Percentiles rank a stretch among this genome's conserved stretches.
phyloP scores from a whole-genome alignment of 1,140 invertebrate species.

The Penaeus japonicus region DNA sequence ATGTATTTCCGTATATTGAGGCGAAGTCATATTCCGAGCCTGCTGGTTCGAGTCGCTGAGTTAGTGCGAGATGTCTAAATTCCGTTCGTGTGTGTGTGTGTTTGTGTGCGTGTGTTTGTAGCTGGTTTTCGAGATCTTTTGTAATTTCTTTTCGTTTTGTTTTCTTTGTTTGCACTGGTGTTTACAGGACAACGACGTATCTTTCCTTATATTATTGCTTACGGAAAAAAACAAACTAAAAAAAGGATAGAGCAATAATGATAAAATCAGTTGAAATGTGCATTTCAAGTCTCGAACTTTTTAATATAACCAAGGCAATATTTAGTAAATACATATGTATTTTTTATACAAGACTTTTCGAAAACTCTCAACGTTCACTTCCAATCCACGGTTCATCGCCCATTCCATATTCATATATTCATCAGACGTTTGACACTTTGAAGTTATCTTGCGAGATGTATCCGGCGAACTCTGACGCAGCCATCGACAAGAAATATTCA shows the following conservation, averaged over 20 bases:
- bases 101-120: neutral
- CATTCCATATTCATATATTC: constrained; percentile 27
- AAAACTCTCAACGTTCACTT: no score
- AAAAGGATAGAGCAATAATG: no score
- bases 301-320: no score
- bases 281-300: no score
- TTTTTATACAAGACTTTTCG: no score
- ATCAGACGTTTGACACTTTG: constrained; percentile 4
- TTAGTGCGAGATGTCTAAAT: neutral
- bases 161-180: neutral
- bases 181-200: no score
- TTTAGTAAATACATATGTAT: no score
- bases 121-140: neutral
- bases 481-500: constrained; percentile 33
- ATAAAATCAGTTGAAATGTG: no score
- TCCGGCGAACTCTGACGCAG: neutral
- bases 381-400: no score
- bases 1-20: constrained; percentile 1
- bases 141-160: neutral
- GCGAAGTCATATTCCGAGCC: neutral
- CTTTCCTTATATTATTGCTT: no score
- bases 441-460: constrained; percentile 2
- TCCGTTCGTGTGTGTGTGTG: neutral
- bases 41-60: neutral
- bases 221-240: no score